These are phyloP conservation scores for Drosophila neotestacea DNA, from an alignment of 2,888 invertebrate genomes.

Conservation along the genomic window DNA sequence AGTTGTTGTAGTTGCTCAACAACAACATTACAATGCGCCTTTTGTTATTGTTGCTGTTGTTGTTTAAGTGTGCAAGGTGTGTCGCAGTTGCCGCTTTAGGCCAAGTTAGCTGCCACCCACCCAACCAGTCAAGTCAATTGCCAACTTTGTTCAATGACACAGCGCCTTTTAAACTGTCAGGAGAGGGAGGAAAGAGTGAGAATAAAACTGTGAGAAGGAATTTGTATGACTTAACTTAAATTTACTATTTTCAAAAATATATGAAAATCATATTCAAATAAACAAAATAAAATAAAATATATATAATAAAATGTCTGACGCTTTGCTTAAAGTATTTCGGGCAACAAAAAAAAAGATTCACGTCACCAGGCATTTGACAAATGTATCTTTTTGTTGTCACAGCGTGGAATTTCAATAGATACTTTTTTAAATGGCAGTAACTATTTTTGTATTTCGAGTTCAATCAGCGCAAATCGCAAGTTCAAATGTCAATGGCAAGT, in stretches of 20 bases:
- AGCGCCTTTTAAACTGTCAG: constrained; percentile 24
- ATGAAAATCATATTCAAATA: too few relatives aligned
- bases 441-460: constrained; percentile 17
- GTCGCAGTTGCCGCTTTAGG: constrained; percentile 57
- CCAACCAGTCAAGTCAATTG: constrained; percentile 34
- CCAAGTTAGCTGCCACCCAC: constrained; percentile 60
- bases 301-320: constrained; percentile 6
- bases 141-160: constrained; percentile 39
- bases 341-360: not conserved
- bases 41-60: constrained; percentile 26
- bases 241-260: not conserved
- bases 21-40: constrained; percentile 57
- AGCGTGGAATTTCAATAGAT: constrained; percentile 8
- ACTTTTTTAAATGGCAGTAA: constrained; percentile 13
- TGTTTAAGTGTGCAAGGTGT: constrained; percentile 66
- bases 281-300: too few relatives aligned
- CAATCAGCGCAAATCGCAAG: constrained; percentile 54
- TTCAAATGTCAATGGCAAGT: constrained; percentile 80
- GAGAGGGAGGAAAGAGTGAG: not conserved
- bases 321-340: not conserved
- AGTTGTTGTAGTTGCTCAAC: constrained; percentile 58
- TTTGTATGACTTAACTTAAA: not conserved
- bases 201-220: not conserved
- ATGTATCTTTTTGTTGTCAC: constrained; percentile 22
- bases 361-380: not conserved